These are phyloP conservation scores for Thomomys bottae DNA, from an alignment of 2,113 vertebrate genomes.

Conservation along the genomic window DNA sequence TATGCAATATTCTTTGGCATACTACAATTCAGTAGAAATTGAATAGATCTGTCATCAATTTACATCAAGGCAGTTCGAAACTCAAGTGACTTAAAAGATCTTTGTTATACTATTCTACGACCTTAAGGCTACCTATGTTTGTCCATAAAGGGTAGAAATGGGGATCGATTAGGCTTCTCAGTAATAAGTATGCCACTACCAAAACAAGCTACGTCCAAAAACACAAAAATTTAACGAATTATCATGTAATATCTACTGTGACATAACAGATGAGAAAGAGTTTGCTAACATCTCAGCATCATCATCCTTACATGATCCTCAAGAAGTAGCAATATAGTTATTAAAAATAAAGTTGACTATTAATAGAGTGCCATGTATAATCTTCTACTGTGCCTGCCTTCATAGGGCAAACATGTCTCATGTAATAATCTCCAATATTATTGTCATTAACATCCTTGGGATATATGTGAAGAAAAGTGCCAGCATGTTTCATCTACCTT, in stretches of 20 bases:
- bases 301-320: not conserved
- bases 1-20: constrained; percentile 13
- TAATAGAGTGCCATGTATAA: not conserved
- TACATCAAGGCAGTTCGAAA: not conserved
- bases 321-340: not conserved
- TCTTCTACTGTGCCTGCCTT: not conserved
- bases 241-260: not conserved
- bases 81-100: not conserved
- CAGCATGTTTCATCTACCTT: not conserved
- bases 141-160: not conserved
- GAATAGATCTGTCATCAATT: not conserved
- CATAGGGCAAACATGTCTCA: not conserved
- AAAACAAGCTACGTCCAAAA: not conserved
- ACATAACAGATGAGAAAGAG: not conserved
- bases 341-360: not conserved
- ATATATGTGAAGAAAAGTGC: constrained; percentile 1
- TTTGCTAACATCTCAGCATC: not conserved
- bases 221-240: not conserved
- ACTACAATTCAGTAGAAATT: constrained; percentile 22
- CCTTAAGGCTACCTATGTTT: not conserved
- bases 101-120: not conserved
- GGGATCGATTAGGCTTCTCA: not conserved
- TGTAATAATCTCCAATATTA: not conserved
- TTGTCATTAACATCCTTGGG: not conserved
- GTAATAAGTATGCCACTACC: constrained; percentile 7